Percentiles rank a stretch among this genome's conserved stretches.
These are phyloP conservation scores for Notarius quadriscutis DNA, from an alignment of 2,113 vertebrate genomes.

Conservation along the genomic window DNA sequence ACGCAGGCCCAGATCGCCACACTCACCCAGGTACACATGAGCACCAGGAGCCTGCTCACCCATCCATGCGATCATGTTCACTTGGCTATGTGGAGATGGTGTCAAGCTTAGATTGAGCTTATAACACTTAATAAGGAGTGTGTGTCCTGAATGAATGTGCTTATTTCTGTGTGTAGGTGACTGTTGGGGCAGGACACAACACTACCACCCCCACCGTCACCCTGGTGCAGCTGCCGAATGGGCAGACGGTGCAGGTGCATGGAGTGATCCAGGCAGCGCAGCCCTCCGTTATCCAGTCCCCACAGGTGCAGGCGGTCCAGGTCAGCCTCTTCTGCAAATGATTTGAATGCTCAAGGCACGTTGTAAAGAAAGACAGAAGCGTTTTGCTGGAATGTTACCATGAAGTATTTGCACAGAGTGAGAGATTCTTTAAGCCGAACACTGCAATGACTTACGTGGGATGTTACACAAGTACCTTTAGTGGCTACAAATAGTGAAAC, in stretches of 20 bases:
- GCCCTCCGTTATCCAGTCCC: conserved; percentile 97
- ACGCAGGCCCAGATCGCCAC: conserved; percentile 77
- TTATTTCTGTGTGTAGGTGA: conserved; percentile 72
- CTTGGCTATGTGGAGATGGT: too few species aligned
- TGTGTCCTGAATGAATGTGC: not conserved
- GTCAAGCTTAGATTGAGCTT: too few species aligned
- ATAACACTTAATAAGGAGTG: not conserved
- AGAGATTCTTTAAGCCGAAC: not conserved
- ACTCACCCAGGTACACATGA: conserved; percentile 84
- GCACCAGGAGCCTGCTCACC: not conserved
- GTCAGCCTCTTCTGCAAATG: conserved; percentile 67
- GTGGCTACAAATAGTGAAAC: not conserved
- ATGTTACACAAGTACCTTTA: not conserved
- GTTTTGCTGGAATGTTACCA: not conserved
- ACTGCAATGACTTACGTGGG: not conserved
- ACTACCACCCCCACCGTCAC: conserved; percentile 89
- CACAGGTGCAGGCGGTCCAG: conserved; percentile 96
- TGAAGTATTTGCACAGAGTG: not conserved
- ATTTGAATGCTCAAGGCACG: not conserved
- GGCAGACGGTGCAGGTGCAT: conserved; percentile 97
- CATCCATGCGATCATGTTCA: not conserved
- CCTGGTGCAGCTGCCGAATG: conserved; percentile 95
- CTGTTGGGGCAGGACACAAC: conserved; percentile 87
- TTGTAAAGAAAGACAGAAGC: not conserved
- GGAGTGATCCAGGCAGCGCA: conserved; percentile 98